These are phyloP conservation scores for Sthenelais limicola DNA, from an alignment of 2,888 invertebrate genomes.

Conservation along the genomic window DNA sequence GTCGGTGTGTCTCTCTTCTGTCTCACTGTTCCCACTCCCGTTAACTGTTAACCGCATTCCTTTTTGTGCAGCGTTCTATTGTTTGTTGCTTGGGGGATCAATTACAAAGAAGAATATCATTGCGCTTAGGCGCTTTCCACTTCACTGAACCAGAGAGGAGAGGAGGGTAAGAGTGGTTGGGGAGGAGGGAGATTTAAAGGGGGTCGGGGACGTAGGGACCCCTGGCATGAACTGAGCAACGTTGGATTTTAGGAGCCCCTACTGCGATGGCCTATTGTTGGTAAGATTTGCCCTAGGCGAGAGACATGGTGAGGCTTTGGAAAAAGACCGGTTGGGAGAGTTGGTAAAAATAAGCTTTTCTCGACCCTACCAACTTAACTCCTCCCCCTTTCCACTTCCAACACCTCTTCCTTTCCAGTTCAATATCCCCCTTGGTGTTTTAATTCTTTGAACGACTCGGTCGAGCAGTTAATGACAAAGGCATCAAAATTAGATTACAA, in stretches of 20 bases:
- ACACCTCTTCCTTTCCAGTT: no score
- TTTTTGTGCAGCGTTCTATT: slow-evolving; percentile 12
- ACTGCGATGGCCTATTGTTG: slow-evolving; percentile 24
- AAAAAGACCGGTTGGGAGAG: no score
- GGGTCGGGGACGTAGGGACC: slow-evolving; percentile 17
- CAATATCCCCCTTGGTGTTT: no score
- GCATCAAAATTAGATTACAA: no score
- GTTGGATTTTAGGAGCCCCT: no score
- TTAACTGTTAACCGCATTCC: background rate
- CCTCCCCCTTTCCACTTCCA: no score
- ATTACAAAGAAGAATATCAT: slow-evolving; percentile 12
- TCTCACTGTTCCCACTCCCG: background rate
- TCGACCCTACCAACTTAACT: no score
- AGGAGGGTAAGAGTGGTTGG: background rate
- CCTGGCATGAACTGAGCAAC: slow-evolving; percentile 11
- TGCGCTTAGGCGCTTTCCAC: background rate
- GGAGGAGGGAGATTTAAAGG: slow-evolving; percentile 14
- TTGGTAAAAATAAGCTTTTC: no score
- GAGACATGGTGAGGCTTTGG: no score
- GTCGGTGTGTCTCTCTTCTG: background rate
- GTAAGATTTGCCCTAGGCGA: slow-evolving; percentile 11
- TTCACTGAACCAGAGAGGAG: slow-evolving; percentile 17
- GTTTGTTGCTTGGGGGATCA: slow-evolving; percentile 25
- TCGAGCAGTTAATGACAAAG: no score
- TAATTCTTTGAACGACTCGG: no score